Evolutionary conservation across 1,140 invertebrate genomes (phyloP).

Genomic region (Vanessa atalanta): DNA sequence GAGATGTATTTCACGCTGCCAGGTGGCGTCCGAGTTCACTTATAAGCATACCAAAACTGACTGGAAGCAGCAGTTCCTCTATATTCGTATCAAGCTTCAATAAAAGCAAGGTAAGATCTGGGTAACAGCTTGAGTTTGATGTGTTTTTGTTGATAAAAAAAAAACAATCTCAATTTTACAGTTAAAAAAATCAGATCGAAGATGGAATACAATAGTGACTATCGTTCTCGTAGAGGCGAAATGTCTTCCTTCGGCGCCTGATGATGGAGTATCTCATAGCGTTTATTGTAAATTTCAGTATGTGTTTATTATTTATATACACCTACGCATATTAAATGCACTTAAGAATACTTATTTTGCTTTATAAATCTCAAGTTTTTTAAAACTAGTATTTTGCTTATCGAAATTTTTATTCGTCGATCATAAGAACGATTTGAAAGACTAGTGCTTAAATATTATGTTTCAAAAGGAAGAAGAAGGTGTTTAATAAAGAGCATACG

Average conservation of each 20-base stretch:
- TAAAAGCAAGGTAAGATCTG: conserved; percentile 31
- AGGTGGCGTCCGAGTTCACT: conserved; percentile 55
- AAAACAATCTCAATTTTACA: conserved; percentile 5
- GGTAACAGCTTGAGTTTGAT: background rate
- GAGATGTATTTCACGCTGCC: background rate
- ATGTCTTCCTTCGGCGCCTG: conserved; percentile 90
- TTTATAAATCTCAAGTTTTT: no score
- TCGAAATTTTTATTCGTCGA: no score
- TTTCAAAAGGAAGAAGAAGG: background rate
- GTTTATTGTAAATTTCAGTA: conserved; percentile 97
- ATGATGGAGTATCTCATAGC: conserved; percentile 90
- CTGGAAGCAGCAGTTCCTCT: conserved; percentile 34
- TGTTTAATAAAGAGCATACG: background rate
- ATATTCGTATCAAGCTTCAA: conserved; percentile 33
- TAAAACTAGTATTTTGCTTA: no score
- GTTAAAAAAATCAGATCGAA: conserved; percentile 30
- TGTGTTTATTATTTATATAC: conserved; percentile 30
- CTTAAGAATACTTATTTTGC: no score
- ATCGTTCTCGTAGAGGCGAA: conserved; percentile 96
- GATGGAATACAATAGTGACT: conserved; percentile 89
- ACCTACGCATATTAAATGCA: no score
- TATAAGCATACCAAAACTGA: conserved; percentile 37
- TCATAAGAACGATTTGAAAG: no score
- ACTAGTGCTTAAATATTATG: no score
- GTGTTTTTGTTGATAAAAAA: background rate